Evolutionary conservation across 35 echinoderm and acorn worm species (phyloP), one percentile per base, ranked within the genome.

Genomic region (Hemicentrotus pulcherrimus): DNA sequence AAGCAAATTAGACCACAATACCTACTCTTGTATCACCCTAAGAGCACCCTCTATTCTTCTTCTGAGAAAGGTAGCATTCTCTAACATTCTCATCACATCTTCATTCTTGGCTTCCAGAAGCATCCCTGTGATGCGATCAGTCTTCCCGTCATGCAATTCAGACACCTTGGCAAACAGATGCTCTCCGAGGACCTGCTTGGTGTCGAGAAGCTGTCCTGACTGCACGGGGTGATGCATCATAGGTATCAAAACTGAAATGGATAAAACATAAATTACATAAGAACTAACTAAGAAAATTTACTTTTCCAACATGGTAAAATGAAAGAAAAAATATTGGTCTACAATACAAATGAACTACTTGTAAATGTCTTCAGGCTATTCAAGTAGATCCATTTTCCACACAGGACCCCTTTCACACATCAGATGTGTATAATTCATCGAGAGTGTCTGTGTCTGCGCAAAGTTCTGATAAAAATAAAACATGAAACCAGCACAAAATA

Each of bases 121-220:
- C 90, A 99, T 95, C 33, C 98, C 98, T 5, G 98, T 99, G 87
- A 97, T 94, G 47, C 94, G 95, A 6, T 94, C 96, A 6, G 98
- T 96, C 55, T 96, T 58, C 16, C 94, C 94, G 5, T 95, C 95
- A 46, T 96, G 87, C 31, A 96, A 60, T 32, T 46, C 61, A 61
- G 89, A 48, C 8, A 99, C 96, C 92, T 96, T 97, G 71, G 92
- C 32, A 46, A 94, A 99, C 13, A 99, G 92, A 90, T 99, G 96
- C 88, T 99, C 98, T 22, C 98, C 98, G 0, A 99, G 95, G 6
- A 99, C 86, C 52, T 99, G 95, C 92, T 96, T 99, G 86, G 98
- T 97, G 78, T 47, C 90, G 45, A 95, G 96, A 55, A 99, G 94
- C 41, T 22, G 85, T 22, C 65, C 65, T 5, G 65, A 78, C 65